These are phyloP conservation scores for Triplophysa dalaica DNA, from an alignment of 2,113 vertebrate genomes.

Conservation along the genomic window DNA sequence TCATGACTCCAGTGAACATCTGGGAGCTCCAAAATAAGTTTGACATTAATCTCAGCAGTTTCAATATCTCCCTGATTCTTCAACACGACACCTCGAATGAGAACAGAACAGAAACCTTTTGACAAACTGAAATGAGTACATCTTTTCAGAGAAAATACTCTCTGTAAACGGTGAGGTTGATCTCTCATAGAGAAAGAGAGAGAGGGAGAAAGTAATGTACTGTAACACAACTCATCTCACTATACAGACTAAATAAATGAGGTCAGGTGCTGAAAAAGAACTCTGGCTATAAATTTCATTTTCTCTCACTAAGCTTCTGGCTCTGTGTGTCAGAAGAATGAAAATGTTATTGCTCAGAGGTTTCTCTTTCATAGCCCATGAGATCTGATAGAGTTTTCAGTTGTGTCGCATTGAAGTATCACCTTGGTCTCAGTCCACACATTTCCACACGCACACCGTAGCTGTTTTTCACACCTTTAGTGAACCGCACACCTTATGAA, in stretches of 20 bases:
- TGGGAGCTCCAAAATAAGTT: conserved; percentile 26
- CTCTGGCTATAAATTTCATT: background rate
- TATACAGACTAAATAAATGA: background rate
- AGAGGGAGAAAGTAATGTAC: background rate
- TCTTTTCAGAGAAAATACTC: background rate
- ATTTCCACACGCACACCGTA: too few species aligned
- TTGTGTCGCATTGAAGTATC: too few species aligned
- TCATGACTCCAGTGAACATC: background rate
- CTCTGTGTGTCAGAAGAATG: too few species aligned
- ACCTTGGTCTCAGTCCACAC: too few species aligned
- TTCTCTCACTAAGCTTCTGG: background rate
- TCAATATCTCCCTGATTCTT: conserved; percentile 12
- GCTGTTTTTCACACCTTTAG: too few species aligned
- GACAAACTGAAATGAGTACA: background rate
- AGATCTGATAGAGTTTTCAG: too few species aligned
- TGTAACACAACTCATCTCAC: background rate
- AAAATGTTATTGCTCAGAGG: too few species aligned
- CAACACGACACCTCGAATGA: background rate
- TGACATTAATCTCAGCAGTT: conserved; percentile 34
- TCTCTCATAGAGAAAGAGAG: background rate
- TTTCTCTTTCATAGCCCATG: too few species aligned
- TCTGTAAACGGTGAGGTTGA: background rate
- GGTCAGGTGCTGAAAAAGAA: background rate
- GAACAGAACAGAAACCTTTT: background rate
- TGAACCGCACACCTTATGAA: too few species aligned